phyloP scores from a whole-genome alignment of 2,888 invertebrate species.

The Macrophya alboannulata region DNA sequence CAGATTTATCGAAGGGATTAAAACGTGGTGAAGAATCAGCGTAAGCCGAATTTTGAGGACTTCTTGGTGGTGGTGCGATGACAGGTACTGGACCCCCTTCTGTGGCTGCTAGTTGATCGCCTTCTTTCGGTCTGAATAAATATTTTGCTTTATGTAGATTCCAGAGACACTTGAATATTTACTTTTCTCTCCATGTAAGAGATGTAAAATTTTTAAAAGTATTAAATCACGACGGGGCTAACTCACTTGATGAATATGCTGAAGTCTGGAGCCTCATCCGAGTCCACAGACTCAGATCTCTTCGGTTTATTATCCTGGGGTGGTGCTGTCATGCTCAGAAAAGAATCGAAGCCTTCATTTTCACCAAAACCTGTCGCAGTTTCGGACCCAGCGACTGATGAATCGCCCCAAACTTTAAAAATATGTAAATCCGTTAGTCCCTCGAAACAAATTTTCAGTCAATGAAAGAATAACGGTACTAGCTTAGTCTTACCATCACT shows the following conservation, averaged over 20 bases:
- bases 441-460: background rate
- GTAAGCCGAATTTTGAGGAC: conserved; percentile 81
- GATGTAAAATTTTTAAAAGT: background rate
- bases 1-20: conserved; percentile 90
- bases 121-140: conserved; percentile 80
- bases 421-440: conserved; percentile 47
- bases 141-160: background rate
- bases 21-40: conserved; percentile 86
- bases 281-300: conserved; percentile 88
- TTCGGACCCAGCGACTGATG: conserved; percentile 72
- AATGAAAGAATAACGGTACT: background rate
- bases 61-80: conserved; percentile 88
- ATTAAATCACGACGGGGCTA: conserved; percentile 8
- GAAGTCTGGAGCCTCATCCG: conserved; percentile 90
- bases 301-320: conserved; percentile 86
- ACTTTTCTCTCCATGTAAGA: conserved; percentile 1
- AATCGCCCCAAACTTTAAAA: conserved; percentile 79
- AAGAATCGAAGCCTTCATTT: conserved; percentile 89
- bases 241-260: conserved; percentile 89
- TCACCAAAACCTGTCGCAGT: conserved; percentile 83
- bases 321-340: conserved; percentile 91
- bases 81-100: conserved; percentile 85
- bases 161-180: background rate
- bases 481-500: conserved; percentile 74
- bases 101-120: conserved; percentile 71